Conservation (phyloP, 2,888 invertebrate species). For the Amphipyra berbera region DNA sequence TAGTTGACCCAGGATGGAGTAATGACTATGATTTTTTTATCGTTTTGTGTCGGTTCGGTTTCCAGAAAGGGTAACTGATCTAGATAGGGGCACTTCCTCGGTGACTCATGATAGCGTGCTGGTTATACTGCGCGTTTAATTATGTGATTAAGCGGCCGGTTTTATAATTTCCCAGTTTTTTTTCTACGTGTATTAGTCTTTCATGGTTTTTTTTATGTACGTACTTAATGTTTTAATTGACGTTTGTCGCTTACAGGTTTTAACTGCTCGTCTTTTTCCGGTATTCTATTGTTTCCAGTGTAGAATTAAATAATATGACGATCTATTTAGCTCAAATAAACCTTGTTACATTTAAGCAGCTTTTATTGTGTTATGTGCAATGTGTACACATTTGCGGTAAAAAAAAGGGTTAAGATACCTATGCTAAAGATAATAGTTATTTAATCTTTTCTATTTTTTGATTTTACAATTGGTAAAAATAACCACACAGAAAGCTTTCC, state of each 20-base stretch:
- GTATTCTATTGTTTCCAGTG: no score
- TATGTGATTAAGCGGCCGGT: constrained; percentile 18
- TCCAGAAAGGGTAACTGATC: constrained; percentile 60
- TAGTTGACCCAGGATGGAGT: constrained; percentile 55
- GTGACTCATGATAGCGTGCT: constrained; percentile 60
- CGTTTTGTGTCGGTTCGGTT: constrained; percentile 59
- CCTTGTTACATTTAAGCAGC: no score
- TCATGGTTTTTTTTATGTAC: neutral
- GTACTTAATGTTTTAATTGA: neutral
- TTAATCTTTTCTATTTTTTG: no score
- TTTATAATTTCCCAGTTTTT: constrained; percentile 23
- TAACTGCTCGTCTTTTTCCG: no score
- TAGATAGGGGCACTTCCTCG: constrained; percentile 62
- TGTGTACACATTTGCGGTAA: no score
- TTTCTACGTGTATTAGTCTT: constrained; percentile 7
- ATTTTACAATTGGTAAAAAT: no score
- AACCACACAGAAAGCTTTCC: no score
- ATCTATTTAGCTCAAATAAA: no score
- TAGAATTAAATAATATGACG: no score
- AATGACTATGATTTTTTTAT: constrained; percentile 58
- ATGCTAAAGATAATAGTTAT: no score
- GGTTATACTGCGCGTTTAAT: constrained; percentile 27
- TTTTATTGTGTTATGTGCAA: no score
- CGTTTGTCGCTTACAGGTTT: neutral
- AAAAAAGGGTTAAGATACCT: no score